These are phyloP conservation scores for Netta rufina DNA, from an alignment of 2,797 vertebrate genomes.

Conservation along the genomic window DNA sequence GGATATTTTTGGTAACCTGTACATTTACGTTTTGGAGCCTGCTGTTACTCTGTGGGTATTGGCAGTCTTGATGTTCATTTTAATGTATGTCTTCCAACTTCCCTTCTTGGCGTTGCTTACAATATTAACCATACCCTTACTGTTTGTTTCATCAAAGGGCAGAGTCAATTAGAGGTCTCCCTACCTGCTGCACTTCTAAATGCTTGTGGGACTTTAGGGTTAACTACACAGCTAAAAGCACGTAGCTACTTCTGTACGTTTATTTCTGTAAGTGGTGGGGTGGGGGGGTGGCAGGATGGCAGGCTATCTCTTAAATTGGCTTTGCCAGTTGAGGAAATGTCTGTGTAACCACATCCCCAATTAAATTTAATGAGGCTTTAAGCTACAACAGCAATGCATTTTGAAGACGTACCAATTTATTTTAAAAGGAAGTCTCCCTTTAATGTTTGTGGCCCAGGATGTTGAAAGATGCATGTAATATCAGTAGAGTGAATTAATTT, in stretches of 20 bases:
- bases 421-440: not conserved
- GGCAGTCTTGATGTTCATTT: not conserved
- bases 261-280: not conserved
- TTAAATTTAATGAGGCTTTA: constrained; percentile 8
- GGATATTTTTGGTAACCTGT: not conserved
- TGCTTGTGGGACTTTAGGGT: not conserved
- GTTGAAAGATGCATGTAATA: not conserved
- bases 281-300: not conserved
- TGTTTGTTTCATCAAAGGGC: not conserved
- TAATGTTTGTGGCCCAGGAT: not conserved
- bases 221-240: not conserved
- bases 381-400: not conserved
- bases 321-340: not conserved
- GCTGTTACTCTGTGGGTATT: not conserved
- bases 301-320: not conserved
- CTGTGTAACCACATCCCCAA: not conserved
- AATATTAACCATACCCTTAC: not conserved
- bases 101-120: not conserved
- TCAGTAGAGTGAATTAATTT: not conserved
- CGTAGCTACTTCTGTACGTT: fast-evolving
- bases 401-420: constrained; percentile 2
- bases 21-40: not conserved
- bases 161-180: not conserved
- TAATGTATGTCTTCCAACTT: not conserved
- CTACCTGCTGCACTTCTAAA: not conserved